These are phyloP conservation scores for Nasonia giraulti DNA, from an alignment of 1,140 invertebrate species.

Conservation along the genomic window DNA sequence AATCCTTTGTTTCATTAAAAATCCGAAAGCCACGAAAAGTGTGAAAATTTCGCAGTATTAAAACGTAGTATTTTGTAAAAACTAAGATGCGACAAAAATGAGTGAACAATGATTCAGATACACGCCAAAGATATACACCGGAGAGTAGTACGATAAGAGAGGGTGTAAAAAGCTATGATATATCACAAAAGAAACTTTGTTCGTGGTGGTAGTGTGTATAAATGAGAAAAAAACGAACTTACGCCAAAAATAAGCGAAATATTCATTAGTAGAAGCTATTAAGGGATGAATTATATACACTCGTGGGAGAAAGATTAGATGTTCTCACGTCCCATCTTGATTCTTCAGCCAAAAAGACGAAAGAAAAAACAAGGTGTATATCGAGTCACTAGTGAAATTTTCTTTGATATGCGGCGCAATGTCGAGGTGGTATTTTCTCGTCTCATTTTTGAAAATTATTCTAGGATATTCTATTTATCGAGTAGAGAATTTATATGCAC, in stretches of 20 bases:
- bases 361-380: conserved; percentile 10
- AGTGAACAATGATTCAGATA: conserved; percentile 45
- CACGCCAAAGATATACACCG: conserved; percentile 61
- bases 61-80: conserved; percentile 48
- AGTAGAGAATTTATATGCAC: conserved; percentile 40
- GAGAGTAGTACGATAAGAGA: conserved; percentile 54
- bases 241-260: conserved; percentile 44
- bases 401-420: background rate
- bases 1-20: background rate
- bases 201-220: conserved; percentile 16
- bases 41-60: conserved; percentile 49
- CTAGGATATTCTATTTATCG: conserved; percentile 32
- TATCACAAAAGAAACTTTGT: conserved; percentile 10
- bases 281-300: conserved; percentile 12
- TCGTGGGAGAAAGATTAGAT: background rate
- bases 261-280: background rate
- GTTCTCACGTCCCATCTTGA: background rate
- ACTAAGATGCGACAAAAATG: conserved; percentile 23
- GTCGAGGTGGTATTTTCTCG: background rate
- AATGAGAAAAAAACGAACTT: conserved; percentile 27
- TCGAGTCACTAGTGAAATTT: conserved; percentile 1
- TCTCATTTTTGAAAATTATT: background rate
- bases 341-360: conserved; percentile 37
- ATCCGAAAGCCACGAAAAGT: background rate
- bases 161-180: conserved; percentile 17